phyloP scores from a whole-genome alignment of 2,888 invertebrate genomes.

The Geophilus truncorum region DNA sequence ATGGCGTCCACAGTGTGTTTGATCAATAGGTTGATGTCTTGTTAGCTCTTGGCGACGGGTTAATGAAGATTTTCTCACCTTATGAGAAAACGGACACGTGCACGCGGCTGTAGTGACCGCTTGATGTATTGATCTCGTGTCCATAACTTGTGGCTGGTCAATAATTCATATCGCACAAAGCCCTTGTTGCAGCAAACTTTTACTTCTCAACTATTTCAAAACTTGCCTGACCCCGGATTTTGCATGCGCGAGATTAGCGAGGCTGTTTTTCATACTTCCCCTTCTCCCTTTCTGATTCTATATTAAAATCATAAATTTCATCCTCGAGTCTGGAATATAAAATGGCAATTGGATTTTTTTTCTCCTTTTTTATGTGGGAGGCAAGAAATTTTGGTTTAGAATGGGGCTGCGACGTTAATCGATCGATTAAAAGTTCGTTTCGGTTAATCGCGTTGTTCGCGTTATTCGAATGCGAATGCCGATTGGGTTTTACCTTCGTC shows the following conservation, averaged over 20 bases:
- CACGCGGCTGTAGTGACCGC: neutral
- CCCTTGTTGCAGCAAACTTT: neutral
- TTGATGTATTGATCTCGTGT: constrained; percentile 14
- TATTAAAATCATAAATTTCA: constrained; percentile 27
- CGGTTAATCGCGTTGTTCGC: no score
- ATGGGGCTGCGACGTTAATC: no score
- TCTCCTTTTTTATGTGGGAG: neutral
- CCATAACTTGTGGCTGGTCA: neutral
- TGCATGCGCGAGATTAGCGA: constrained; percentile 21
- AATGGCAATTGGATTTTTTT: constrained; percentile 10
- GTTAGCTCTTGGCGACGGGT: neutral
- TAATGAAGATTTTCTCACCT: constrained; percentile 25
- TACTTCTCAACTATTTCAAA: neutral
- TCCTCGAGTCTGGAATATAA: neutral
- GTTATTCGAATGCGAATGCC: no score
- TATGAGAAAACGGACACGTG: neutral
- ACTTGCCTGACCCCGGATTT: constrained; percentile 17
- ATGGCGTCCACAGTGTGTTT: neutral
- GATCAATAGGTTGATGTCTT: neutral
- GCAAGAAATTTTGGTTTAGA: no score
- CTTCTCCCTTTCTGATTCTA: constrained; percentile 1
- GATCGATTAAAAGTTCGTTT: no score
- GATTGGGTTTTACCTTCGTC: no score
- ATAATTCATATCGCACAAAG: neutral
- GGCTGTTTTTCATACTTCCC: constrained; percentile 9